Conservation (phyloP, 2,888 invertebrate species). For the Alloplasta piceator region DNA sequence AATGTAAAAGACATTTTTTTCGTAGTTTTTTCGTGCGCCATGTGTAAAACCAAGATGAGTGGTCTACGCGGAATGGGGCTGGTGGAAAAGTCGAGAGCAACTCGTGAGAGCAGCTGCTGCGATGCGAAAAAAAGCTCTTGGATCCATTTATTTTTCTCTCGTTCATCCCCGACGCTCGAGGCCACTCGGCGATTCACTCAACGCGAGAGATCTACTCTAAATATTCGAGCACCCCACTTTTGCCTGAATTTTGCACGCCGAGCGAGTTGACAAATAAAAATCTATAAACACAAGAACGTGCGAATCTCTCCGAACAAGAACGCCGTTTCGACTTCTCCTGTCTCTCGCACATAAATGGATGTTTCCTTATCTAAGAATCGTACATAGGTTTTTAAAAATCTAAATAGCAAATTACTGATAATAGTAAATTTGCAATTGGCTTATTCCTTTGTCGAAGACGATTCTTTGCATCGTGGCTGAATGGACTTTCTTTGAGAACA, state of each 20-base stretch:
- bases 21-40: constrained; percentile 34
- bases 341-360: background rate
- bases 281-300: constrained; percentile 7
- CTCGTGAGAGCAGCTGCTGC: constrained; percentile 43
- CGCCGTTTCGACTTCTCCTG: constrained; percentile 9
- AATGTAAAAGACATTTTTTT: constrained; percentile 50
- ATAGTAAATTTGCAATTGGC: background rate
- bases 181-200: constrained; percentile 51
- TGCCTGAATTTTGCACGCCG: constrained; percentile 50
- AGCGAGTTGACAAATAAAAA: constrained; percentile 21
- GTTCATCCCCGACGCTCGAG: constrained; percentile 7
- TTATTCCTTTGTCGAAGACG: constrained; percentile 5
- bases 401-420: no score
- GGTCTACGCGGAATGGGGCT: background rate
- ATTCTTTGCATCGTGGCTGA: constrained; percentile 7
- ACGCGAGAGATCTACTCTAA: constrained; percentile 54
- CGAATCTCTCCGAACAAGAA: constrained; percentile 35
- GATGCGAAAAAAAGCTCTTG: constrained; percentile 60
- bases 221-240: constrained; percentile 60
- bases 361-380: background rate
- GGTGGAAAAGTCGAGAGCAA: constrained; percentile 59
- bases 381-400: background rate
- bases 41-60: constrained; percentile 41
- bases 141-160: constrained; percentile 54
- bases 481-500: constrained; percentile 63